Conservation (phyloP, 1,140 invertebrate species). For the Papilio aristodemus region DNA sequence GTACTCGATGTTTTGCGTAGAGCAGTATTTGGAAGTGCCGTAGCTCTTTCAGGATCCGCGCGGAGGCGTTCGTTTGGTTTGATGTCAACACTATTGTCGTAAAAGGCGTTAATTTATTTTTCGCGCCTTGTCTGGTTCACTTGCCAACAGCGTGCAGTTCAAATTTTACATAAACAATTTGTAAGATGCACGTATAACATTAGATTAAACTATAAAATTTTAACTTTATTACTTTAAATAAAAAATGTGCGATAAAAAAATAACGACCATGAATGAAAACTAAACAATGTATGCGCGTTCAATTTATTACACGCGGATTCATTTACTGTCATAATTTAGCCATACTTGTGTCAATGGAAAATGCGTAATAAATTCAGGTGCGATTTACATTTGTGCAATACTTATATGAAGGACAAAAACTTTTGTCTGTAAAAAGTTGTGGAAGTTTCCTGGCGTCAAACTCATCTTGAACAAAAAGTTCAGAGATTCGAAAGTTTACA, state of each 20-base stretch:
- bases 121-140: constrained; percentile 30
- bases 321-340: background rate
- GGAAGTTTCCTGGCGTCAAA: background rate
- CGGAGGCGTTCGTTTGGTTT: constrained; percentile 17
- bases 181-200: background rate
- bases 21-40: background rate
- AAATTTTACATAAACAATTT: background rate
- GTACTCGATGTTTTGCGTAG: background rate
- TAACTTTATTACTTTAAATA: background rate
- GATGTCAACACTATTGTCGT: constrained; percentile 24
- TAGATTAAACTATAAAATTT: background rate
- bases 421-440: too few species aligned
- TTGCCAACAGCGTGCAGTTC: background rate
- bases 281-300: background rate
- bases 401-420: background rate
- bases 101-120: constrained; percentile 33
- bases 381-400: background rate
- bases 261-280: background rate
- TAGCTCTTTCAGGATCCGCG: constrained; percentile 14
- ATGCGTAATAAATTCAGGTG: background rate
- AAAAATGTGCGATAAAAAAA: background rate
- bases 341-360: background rate
- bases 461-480: constrained; percentile 2
- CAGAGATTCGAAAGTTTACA: background rate
- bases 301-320: background rate